Conservation (phyloP, 2,797 vertebrate genomes). For the Ataeniobius toweri region DNA sequence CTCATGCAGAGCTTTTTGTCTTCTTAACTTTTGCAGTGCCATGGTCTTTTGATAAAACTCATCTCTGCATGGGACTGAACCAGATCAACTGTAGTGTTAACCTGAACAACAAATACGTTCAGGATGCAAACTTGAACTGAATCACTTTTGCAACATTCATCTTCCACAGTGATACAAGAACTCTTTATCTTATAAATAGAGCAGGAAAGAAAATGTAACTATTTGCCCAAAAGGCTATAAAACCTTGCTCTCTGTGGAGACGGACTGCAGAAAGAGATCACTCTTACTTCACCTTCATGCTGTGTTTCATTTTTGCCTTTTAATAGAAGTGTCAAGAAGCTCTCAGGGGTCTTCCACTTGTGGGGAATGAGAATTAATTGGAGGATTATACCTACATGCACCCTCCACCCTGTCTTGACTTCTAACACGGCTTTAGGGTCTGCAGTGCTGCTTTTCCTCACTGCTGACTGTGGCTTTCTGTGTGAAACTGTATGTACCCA, state of each 20-base stretch:
- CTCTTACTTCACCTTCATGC: constrained; percentile 67
- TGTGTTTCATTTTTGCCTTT: constrained; percentile 73
- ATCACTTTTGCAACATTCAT: background rate
- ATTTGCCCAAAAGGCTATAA: constrained; percentile 52
- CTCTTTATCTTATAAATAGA: background rate
- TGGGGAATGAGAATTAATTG: constrained; percentile 76
- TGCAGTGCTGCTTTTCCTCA: constrained; percentile 41
- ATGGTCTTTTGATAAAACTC: too few species aligned
- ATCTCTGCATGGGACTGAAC: too few species aligned
- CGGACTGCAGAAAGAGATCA: constrained; percentile 53
- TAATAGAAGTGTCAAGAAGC: constrained; percentile 73
- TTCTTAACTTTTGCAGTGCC: too few species aligned
- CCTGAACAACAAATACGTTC: background rate
- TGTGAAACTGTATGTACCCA: background rate
- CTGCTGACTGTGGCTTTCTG: constrained; percentile 24
- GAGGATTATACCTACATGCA: constrained; percentile 72
- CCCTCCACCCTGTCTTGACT: constrained; percentile 66
- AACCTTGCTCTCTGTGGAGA: constrained; percentile 61
- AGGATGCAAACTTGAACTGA: background rate
- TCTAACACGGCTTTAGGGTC: constrained; percentile 65
- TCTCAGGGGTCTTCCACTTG: constrained; percentile 66
- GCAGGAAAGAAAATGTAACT: constrained; percentile 22
- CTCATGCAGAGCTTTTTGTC: too few species aligned
- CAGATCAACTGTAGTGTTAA: background rate
- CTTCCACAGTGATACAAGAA: constrained; percentile 4